phyloP scores from a whole-genome alignment of 53 echinoderm and acorn worm genomes.

The Echinarachnius parma region DNA sequence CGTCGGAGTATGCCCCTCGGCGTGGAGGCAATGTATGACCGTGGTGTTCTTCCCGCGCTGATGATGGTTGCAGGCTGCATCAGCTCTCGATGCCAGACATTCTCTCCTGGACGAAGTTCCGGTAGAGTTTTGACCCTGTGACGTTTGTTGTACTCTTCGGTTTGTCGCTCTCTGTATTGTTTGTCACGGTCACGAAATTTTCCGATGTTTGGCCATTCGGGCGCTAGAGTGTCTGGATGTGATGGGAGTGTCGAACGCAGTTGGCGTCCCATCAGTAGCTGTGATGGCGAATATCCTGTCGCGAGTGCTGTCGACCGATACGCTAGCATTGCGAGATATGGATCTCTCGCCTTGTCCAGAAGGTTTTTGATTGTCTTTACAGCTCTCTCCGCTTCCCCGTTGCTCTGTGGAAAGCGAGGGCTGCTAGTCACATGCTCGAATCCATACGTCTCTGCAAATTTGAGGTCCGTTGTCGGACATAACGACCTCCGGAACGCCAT shows the following conservation, averaged over 20 bases:
- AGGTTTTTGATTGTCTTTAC: constrained; percentile 39
- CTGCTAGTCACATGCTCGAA: constrained; percentile 45
- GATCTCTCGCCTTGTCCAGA: constrained; percentile 22
- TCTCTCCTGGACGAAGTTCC: constrained; percentile 4
- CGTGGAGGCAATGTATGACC: not conserved
- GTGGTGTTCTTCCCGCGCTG: not conserved
- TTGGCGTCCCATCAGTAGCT: constrained; percentile 14
- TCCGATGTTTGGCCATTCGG: constrained; percentile 12
- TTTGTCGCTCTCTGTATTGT: not conserved
- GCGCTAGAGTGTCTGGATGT: constrained; percentile 21
- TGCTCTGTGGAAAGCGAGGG: constrained; percentile 49
- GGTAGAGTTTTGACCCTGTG: not conserved
- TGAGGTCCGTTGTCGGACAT: constrained; percentile 40
- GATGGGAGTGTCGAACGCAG: constrained; percentile 14
- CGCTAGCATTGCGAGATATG: constrained; percentile 26
- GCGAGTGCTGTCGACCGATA: constrained; percentile 14
- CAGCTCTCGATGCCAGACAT: constrained; percentile 1
- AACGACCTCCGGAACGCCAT: constrained; percentile 45
- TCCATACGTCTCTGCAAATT: constrained; percentile 27
- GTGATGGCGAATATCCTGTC: constrained; percentile 24
- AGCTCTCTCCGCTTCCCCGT: constrained; percentile 60
- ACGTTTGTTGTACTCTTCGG: constrained; percentile 4
- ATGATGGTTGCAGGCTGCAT: not conserved
- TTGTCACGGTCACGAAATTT: constrained; percentile 4
- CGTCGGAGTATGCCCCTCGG: constrained; percentile 6